A percentile compares a stretch with the other conserved stretches of the same genome.
Conservation (phyloP, 2,113 vertebrate species). For the Pteropus alecto region DNA sequence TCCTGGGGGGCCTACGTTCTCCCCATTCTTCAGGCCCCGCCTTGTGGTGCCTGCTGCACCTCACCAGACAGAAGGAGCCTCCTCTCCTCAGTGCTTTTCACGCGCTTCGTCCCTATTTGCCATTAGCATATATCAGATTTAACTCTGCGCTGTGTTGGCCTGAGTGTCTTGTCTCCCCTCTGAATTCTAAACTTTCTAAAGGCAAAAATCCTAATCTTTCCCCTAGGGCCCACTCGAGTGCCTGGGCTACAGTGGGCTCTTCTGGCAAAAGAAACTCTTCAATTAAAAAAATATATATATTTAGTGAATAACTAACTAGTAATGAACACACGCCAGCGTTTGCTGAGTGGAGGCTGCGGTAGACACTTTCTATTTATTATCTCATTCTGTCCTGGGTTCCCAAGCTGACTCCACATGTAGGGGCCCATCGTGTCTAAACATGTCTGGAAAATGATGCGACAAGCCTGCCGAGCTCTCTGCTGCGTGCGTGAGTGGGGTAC, state of each 20-base stretch:
- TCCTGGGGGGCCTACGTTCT: background rate
- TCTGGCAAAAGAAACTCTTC: background rate
- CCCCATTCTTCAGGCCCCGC: background rate
- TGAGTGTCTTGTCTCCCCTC: background rate
- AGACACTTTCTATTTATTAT: background rate
- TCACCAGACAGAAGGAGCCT: background rate
- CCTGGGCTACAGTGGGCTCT: background rate
- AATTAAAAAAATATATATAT: background rate
- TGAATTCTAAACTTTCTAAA: background rate
- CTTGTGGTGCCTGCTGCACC: background rate
- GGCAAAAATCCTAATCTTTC: background rate
- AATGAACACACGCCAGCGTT: background rate
- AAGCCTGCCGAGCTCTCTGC: rapidly evolving
- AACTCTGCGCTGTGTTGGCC: background rate
- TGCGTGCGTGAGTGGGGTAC: background rate
- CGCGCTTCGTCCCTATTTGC: background rate
- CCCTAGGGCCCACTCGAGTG: background rate
- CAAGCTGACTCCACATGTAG: background rate
- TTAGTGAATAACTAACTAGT: background rate
- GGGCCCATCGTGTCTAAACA: background rate
- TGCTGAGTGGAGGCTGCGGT: too few relatives aligned
- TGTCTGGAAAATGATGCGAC: background rate
- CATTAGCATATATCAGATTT: background rate
- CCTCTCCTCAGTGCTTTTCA: background rate
- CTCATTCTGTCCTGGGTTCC: background rate